Conservation (phyloP, 2,888 invertebrate genomes). For the Eulithis prunata region DNA sequence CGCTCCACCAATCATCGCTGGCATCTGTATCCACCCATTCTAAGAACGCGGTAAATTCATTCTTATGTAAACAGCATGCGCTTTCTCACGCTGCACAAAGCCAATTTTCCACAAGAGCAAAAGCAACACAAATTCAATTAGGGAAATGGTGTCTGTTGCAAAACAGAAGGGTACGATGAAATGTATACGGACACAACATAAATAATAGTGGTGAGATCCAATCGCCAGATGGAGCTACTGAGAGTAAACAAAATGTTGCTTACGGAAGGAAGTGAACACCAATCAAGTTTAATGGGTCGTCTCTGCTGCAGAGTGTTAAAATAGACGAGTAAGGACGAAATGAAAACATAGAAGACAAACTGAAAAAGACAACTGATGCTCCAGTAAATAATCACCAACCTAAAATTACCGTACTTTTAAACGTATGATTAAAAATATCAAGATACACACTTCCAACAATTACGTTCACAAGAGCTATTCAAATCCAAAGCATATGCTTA, state of each 20-base stretch:
- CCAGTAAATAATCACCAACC: no score
- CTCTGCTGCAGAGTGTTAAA: conserved; percentile 9
- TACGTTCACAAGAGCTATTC: conserved; percentile 1
- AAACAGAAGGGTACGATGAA: conserved; percentile 59
- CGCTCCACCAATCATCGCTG: conserved; percentile 42
- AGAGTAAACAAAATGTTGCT: conserved; percentile 48
- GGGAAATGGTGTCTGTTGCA: conserved; percentile 71
- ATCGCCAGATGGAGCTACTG: conserved; percentile 65
- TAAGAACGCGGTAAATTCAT: conserved; percentile 56
- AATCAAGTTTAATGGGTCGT: conserved; percentile 17
- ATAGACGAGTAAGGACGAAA: background rate
- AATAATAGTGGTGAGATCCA: conserved; percentile 63
- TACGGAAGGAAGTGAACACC: conserved; percentile 34
- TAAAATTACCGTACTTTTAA: no score
- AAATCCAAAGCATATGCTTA: background rate
- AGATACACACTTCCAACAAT: background rate
- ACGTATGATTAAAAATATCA: no score
- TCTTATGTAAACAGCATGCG: conserved; percentile 62
- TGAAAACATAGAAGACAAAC: background rate
- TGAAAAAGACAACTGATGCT: background rate
- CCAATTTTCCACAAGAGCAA: conserved; percentile 77
- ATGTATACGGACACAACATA: conserved; percentile 68
- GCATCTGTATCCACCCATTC: conserved; percentile 52
- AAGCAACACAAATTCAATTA: conserved; percentile 82
- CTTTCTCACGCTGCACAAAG: conserved; percentile 78